Base-by-base conservation (phyloP, 2,888 invertebrate species). In the Drosophila ustulata region DNA sequence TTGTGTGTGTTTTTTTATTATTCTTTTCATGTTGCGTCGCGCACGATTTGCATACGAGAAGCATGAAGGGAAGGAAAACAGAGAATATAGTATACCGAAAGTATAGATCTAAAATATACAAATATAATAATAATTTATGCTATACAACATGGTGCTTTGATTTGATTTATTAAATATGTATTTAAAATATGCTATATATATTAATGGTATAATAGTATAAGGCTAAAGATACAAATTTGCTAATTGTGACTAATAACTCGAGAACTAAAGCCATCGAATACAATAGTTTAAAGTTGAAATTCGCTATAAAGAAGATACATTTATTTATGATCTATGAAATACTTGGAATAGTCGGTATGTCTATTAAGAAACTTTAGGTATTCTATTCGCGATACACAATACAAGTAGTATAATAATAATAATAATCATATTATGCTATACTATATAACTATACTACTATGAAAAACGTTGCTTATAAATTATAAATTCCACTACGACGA, bases 241-340 rank as follows among this genome's bases (percentile, higher is more conserved):
- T 90, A 89, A 89, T 89, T 89, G 86, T 85, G 89, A 89, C 89
- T 89, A 90, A 89, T 76, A 82, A 73, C 77, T 81, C 76, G 66
- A 71, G 67, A 72, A 79, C 75, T 66, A 77, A 73, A 72, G 72
- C 76, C 69, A 69, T 57, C 65, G 69, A 67, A 74, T 66, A 77
- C 68, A 67, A 74, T 74, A 69, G 76, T 69, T 69, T 68, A 58
- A 66, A 65, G 69, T 72, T 79, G 50, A 73, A 79, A 74, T 79
- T 79, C 66, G 77, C 77, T 80, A 80, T 63, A 53, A 64, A 57
- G 26, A 61, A 46, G 53, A 53, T 53, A 53, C 18, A 53, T 32
- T 50, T 50, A 59, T 59, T 66, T 75, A 45, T 57, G 62, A 53
- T 28, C 75, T 75, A 75, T 50, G 52, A 69, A 80, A 76, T 73